Percentiles rank a stretch among this genome's conserved stretches.
These are phyloP conservation scores for Temnopleurus reevesii DNA, from an alignment of 53 echinoderm and acorn worm species.

Conservation along the genomic window DNA sequence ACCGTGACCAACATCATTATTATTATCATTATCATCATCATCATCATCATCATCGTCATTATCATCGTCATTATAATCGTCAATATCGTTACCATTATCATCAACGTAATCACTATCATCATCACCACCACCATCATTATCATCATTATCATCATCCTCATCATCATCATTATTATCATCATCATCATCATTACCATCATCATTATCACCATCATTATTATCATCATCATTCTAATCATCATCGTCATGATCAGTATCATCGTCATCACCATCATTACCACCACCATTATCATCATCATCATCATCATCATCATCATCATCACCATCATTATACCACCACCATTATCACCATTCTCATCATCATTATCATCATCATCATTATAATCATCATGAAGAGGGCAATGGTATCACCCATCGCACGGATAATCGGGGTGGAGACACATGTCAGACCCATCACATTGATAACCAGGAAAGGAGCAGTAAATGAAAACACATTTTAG, in stretches of 20 bases:
- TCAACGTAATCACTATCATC: background rate
- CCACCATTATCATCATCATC: background rate
- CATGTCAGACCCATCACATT: background rate
- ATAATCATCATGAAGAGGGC: background rate
- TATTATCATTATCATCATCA: background rate
- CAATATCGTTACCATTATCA: background rate
- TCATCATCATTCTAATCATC: background rate
- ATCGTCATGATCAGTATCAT: background rate
- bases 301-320: background rate
- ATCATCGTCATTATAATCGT: background rate
- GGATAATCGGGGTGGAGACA: background rate
- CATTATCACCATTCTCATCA: background rate
- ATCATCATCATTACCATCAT: constrained; percentile 24
- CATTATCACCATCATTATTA: background rate
- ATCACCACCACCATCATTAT: background rate
- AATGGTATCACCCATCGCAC: background rate
- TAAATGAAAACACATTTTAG: no score
- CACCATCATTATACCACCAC: background rate
- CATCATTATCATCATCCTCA: background rate
- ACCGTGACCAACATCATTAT: no score
- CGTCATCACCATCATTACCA: background rate
- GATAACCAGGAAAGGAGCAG: background rate
- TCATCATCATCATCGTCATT: background rate
- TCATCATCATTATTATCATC: background rate
- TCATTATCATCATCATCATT: background rate